Evolutionary conservation across 2,113 vertebrate genomes (phyloP), one percentile per base, ranked within the genome.

Genomic region (Ictalurus punctatus): DNA sequence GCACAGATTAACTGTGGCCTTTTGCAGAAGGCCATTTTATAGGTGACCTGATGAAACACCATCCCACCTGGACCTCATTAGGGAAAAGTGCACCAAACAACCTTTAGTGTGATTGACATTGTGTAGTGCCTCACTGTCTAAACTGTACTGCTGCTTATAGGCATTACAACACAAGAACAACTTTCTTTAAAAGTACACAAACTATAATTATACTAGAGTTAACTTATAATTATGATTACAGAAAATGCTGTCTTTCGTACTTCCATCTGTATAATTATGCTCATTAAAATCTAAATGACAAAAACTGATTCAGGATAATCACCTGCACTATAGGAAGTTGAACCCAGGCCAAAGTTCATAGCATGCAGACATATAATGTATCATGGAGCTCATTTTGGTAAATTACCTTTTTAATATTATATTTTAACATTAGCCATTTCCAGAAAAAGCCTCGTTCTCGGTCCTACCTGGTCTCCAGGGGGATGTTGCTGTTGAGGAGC

Each of bases 401-500:
- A 40, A 85, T 73, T 21, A 85, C 10, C n/a, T 19, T 54, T 23
- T 14, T 71, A 40, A 58, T 73, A 37, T 40, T 63, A 0, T 21
- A 63, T 61, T 17, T 14, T 69, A 81, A 25, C n/a, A 54, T 73
- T 63, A 54, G n/a, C n/a, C 54, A 44, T 56, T 85, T 63, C 6
- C 30, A 0, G 30, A 54, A 80, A 85, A 84, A 21, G 52, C 37
- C 83, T 81, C 2, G 13, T 7, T 8, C 54, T 63, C 6, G 19
- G 61, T 40, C 17, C 79, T 97, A 99, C 98, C 98, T 98, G 80
- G 98, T 99, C 96, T 99, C 98, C 94, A 99, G 95, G 0, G 98
- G 98, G 92, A 99, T 99, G 97, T 99, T 99, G 93, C 98, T 99
- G 96, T 99, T 99, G 92, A 99, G 98, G 14, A 99, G 96, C 98